Evolutionary conservation across 2,113 vertebrate genomes (phyloP), one percentile per base, ranked within the genome.

Genomic region (Thunnus maccoyii): DNA sequence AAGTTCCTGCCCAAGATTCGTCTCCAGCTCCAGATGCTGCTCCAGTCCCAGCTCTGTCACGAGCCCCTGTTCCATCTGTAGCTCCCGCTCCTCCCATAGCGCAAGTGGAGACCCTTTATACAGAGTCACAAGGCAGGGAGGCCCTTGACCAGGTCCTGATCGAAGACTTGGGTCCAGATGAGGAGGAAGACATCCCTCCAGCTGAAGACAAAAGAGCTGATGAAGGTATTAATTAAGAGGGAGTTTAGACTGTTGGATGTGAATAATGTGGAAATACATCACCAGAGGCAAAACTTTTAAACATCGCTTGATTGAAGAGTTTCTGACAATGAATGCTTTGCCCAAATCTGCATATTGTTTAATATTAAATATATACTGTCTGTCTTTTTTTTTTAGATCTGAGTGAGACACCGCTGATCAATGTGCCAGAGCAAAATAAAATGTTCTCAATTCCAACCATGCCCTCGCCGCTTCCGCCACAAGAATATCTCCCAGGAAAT

Each of bases 111-210:
- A 74, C 62, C 64, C 32, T 90, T 27, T 82, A 69, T 69, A 67
- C 67, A 48, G 86, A 77, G 70, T 76, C 79, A 18, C 69, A 76
- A 71, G 56, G 6, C 44, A 79, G 61, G 20, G 85, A 84, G 17
- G 48, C n/a, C 22, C 17, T 56, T 7, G 82, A 85, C 32, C 86
- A 80, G 78, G 76, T 94, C 72, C 55, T 90, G 58, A 94, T 95
- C 55, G 94, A 95, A 65, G 95, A 95, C 60, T 63, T 95, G 72
- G 92, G 92, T 12, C 85, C 94, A n/a, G 94, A 95, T 69, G 93
- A 95, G 64, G 74, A 94, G 17, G 92, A 93, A n/a, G 88, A 93
- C 41, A 11, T 82, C 18, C 18, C 64, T 36, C 7, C 44, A 47
- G 66, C 76, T 36, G 75, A 87, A 75, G 91, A 88, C 3, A 62